Base-by-base conservation (phyloP, 2,797 vertebrate species). In the Hybognathus amarus region DNA sequence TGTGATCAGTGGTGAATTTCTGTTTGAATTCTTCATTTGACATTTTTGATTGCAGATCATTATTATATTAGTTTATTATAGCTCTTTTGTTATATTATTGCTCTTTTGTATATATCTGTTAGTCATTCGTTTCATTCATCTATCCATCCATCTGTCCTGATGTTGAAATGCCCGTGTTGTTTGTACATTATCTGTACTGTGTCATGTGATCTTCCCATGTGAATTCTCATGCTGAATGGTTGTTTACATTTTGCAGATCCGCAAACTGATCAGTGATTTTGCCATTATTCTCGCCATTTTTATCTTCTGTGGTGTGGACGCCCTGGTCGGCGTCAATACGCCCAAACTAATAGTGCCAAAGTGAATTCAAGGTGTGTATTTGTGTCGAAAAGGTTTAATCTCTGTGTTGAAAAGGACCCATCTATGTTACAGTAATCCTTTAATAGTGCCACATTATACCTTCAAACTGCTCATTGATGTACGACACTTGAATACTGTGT, bases 181-280 rank as follows among this genome's bases (percentile, higher is more conserved):
- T 66, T 71, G 50, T 4, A 36, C 40, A 45, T 24, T 3, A 50
- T 79, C 27, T 78, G 30, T 6, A 73, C 12, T 69, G 22, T 61
- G 56, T 61, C 56, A 27, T 82, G n/a, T 63, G 15, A 69, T 27
- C 22, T 3, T 36, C 36, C 4, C 22, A 18, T 77, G 13, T 76
- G 70, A 54, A 40, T 78, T 66, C 5, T 17, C 18, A 47, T 71
- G n/a, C 40, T 74, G 45, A 75, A 68, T 69, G 20, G 18, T 36
- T 84, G 38, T 85, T 52, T 69, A n/a, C 33, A 38, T 85, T 36
- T 45, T 15, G 6, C 85, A 99, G 98, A 97, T 98, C 88, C 96
- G 98, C 87, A 99, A 99, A 89, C 94, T 99, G 69, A 97, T 99
- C 94, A 99, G 98, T 83, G 98, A 99, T 91, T 99, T 99, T 87